Conservation (phyloP, 35 echinoderm and acorn worm species). For the Ptychodera flava region DNA sequence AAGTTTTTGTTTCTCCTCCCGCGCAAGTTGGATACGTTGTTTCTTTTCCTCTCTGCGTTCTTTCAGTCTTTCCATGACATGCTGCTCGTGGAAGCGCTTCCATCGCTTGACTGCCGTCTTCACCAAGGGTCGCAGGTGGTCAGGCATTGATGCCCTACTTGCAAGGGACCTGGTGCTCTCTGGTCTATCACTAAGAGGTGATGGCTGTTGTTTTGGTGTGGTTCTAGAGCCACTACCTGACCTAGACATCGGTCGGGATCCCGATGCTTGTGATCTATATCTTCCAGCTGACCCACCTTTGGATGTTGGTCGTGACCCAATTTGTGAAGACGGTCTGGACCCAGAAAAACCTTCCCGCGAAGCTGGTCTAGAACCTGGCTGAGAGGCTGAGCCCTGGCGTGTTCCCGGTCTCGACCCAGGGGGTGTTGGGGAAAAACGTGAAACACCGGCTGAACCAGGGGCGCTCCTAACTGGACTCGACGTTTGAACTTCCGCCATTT, state of each 20-base stretch:
- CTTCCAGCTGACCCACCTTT: neutral
- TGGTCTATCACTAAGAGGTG: slow-evolving; percentile 13
- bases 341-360: slow-evolving; percentile 52
- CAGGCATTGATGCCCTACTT: slow-evolving; percentile 63
- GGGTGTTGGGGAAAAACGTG: neutral
- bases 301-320: slow-evolving; percentile 28
- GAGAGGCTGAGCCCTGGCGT: slow-evolving; percentile 50
- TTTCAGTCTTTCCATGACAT: slow-evolving; percentile 72
- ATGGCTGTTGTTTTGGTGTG: neutral
- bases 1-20: slow-evolving; percentile 70
- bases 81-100: slow-evolving; percentile 93
- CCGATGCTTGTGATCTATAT: neutral
- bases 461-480: neutral
- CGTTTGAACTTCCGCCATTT: slow-evolving; percentile 31
- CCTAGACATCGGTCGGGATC: neutral
- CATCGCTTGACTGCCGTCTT: slow-evolving; percentile 80
- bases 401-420: neutral
- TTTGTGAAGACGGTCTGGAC: slow-evolving; percentile 36
- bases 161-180: slow-evolving; percentile 61
- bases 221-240: neutral
- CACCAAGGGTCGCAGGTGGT: slow-evolving; percentile 75
- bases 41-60: slow-evolving; percentile 56
- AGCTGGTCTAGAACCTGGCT: slow-evolving; percentile 59
- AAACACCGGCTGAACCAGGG: slow-evolving; percentile 18
- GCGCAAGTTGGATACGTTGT: slow-evolving; percentile 32